A percentile compares a stretch with the other conserved stretches of the same genome.
Evolutionary conservation across 2,797 vertebrate genomes (phyloP).

Genomic region (Chlorospingus semifuscus): DNA sequence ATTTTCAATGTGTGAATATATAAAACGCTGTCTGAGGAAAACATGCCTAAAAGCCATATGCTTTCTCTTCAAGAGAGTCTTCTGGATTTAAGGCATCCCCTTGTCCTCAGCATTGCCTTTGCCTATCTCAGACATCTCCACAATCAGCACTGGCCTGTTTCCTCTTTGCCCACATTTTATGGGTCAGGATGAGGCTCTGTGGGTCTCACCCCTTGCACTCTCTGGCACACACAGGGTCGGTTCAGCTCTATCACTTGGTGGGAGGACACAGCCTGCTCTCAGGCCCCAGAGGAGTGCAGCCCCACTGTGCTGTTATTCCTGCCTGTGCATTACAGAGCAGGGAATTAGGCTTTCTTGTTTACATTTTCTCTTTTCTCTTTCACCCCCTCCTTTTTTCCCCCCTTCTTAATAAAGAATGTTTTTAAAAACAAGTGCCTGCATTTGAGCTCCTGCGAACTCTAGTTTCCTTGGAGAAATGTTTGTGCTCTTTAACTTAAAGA

Average conservation of each 20-base stretch:
- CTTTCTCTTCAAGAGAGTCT: not conserved
- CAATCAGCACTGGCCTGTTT: not conserved
- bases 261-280: conserved; percentile 3
- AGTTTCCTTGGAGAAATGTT: conserved; percentile 66
- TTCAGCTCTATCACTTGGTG: not conserved
- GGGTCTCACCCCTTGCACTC: not conserved
- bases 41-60: not conserved
- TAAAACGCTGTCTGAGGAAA: not conserved
- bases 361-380: conserved; percentile 63
- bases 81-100: not conserved
- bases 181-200: not conserved
- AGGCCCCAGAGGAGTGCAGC: not conserved
- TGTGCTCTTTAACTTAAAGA: conserved; percentile 61
- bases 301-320: conserved; percentile 20
- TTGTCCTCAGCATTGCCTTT: not conserved
- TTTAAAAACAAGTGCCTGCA: conserved; percentile 67
- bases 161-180: not conserved
- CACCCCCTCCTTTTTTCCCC: not conserved
- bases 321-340: not conserved
- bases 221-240: rapidly evolving
- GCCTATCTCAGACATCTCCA: not conserved
- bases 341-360: conserved; percentile 62
- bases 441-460: conserved; percentile 29
- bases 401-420: conserved; percentile 51
- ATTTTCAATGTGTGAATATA: not conserved